Base-by-base conservation (phyloP, 2,888 invertebrate genomes). In the Rhingia rostrata region DNA sequence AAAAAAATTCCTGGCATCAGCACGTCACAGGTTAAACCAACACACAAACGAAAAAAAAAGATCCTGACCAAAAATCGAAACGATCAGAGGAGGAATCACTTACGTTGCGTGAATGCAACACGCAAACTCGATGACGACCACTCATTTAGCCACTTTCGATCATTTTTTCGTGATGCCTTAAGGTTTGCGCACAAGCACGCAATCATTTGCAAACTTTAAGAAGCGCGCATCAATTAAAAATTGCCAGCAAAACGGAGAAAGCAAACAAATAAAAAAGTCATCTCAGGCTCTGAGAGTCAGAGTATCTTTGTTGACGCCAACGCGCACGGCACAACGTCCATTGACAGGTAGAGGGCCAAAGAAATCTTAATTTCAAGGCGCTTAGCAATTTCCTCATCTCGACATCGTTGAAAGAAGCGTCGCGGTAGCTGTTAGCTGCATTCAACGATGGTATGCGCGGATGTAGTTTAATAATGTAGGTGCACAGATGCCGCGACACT, bases 301-400 rank as follows among this genome's bases (percentile, higher is more conserved):
- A 22, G 4, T 12, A 41, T 35, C n/a, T n/a, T 6, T 7, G 7
- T 30, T 12, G 12, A 69, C 69, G 47, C 69, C 47, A 47, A 49
- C 58, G 49, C 69, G 39, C 22, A 2, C 22, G 39, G 5, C 30
- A 30, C 33, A 35, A 49, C 41, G 51, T 22, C 9, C 4, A 30
- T 47, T 53, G 70, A 61, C 70, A 61, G 60, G n/a, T 43, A 32
- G 58, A 22, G 39, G 37, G 22, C 47, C 9, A 14, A 43, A 51
- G 70, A 72, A 61, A 72, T 72, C 60, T 72, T 61, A 72, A 72
- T 72, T 72, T 35, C 51, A 43, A 72, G 70, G 70, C 43, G 70
- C 51, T 72, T 51, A 51, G 51, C 35, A 72, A 58, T 69, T 69
- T 58, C 39, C 69, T 47, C 69, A 51, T 51, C 60, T 45, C n/a